Base-by-base conservation (phyloP, 2,797 vertebrate genomes). In the Falco rusticolus region DNA sequence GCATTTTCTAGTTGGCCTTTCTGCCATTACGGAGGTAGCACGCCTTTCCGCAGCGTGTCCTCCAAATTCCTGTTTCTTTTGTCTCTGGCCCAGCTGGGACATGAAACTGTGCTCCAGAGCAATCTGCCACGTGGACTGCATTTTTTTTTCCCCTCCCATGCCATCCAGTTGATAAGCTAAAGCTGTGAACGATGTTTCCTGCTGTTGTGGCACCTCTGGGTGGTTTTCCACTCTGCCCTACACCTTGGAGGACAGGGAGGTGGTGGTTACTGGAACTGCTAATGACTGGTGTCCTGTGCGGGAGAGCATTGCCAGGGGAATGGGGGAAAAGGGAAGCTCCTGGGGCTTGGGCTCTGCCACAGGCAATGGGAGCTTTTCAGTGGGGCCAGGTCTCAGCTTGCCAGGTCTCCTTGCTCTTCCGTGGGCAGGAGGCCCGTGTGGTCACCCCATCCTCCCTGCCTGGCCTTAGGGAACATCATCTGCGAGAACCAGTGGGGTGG, bases 401-500 rank as follows among this genome's bases (percentile, higher is more conserved):
- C 33, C 18, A 57, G 8, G 18, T 53, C 37, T 70, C 21, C 29
- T 57, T 60, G 24, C 48, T 68, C 41, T 50, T 48, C 68, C 7
- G 3, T 33, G 57, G 61, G 66, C 29, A 14, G 29, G 61, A n/a
- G 59, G 34, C 11, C 2, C 4, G 3, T 29, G 64, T n/a, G 33
- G 37, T 47, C 4, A 39, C 45, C 47, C 54, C 6, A 2, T 81
- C 54, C 33, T 61, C 65, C 54, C 47, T 54, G 48, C 39, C 87
- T 57, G 70, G 66, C 72, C 68, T 10, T 75, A 99, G 99, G 99
- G 95, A 99, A 99, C 11, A 97, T 99, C 66, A 99, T 99, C 95
- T 98, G 98, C 64, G 98, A 99, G 97, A 99, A 99, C 96, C 99
- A 99, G 88, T 99, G 99, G 99, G 99, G 99, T 0, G 99, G 99